These are phyloP conservation scores for Urocolius indicus DNA, from an alignment of 2,113 vertebrate genomes.

Conservation along the genomic window DNA sequence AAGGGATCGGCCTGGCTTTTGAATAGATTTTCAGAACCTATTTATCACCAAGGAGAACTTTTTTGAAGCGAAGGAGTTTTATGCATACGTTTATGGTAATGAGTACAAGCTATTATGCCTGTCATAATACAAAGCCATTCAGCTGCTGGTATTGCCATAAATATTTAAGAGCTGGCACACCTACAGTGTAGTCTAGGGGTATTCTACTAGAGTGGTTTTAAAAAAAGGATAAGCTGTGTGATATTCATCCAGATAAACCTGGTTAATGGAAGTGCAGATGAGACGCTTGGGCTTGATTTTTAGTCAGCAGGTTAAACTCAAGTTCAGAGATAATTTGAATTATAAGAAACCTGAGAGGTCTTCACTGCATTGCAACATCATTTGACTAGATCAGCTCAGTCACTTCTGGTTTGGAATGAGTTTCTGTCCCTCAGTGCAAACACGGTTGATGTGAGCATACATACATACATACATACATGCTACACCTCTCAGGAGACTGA, in stretches of 20 bases:
- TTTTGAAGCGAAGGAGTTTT: not conserved
- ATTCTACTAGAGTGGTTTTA: not conserved
- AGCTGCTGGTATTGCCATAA: not conserved
- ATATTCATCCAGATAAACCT: not conserved
- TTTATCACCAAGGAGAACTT: not conserved
- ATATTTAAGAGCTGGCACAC: slow-evolving; percentile 34
- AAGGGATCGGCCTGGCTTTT: not conserved
- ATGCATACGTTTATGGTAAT: slow-evolving; percentile 22
- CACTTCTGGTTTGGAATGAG: not conserved
- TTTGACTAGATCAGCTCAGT: not conserved
- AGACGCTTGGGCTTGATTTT: not conserved
- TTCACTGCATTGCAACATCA: not conserved
- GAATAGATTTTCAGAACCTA: not conserved
- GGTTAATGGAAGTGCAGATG: not conserved
- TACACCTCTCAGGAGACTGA: not conserved
- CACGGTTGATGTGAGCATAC: not conserved
- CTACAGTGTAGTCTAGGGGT: not conserved
- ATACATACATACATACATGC: not conserved
- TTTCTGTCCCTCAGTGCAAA: not conserved
- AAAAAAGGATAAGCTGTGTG: not conserved
- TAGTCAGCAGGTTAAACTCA: not conserved
- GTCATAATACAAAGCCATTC: slow-evolving; percentile 27
- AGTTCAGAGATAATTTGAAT: not conserved
- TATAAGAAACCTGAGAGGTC: not conserved
- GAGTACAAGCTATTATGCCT: slow-evolving; percentile 2